Percentiles rank a stretch among this genome's conserved stretches.
Conservation (phyloP, 2,888 invertebrate species). For the Allolobophora icterica region DNA sequence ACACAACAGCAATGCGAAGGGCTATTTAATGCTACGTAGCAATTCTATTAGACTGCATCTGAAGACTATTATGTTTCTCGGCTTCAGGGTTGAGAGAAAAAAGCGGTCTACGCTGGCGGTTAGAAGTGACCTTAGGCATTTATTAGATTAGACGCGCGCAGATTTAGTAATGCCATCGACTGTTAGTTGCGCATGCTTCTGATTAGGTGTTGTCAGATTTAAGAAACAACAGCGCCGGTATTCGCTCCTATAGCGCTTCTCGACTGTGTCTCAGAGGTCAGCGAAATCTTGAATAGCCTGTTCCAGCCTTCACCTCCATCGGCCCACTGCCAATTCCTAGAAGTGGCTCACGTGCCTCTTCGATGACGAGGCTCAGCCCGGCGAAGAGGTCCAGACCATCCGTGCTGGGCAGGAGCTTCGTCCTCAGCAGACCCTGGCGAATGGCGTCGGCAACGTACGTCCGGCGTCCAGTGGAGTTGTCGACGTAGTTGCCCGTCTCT, state of each 20-base stretch:
- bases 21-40: not conserved
- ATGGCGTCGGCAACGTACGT: conserved; percentile 50
- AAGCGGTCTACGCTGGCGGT: not conserved
- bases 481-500: conserved; percentile 49
- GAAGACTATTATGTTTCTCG: too few relatives aligned
- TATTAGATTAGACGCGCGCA: not conserved
- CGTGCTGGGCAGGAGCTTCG: conserved; percentile 19
- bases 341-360: not conserved
- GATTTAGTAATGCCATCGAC: not conserved
- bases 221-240: not conserved
- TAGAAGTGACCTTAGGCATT: not conserved
- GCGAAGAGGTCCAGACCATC: conserved; percentile 27
- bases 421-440: conserved; percentile 48
- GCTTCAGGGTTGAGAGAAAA: not conserved
- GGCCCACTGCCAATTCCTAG: not conserved
- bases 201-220: not conserved
- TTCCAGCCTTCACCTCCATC: not conserved
- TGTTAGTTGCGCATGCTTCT: not conserved
- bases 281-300: not conserved
- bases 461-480: conserved; percentile 48
- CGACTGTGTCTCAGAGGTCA: not conserved
- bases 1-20: not conserved
- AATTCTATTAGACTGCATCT: not conserved
- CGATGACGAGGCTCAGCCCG: conserved; percentile 25
- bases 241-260: too few relatives aligned